Conservation (phyloP, 2,113 vertebrate genomes). For the Lophotis ruficrista region DNA sequence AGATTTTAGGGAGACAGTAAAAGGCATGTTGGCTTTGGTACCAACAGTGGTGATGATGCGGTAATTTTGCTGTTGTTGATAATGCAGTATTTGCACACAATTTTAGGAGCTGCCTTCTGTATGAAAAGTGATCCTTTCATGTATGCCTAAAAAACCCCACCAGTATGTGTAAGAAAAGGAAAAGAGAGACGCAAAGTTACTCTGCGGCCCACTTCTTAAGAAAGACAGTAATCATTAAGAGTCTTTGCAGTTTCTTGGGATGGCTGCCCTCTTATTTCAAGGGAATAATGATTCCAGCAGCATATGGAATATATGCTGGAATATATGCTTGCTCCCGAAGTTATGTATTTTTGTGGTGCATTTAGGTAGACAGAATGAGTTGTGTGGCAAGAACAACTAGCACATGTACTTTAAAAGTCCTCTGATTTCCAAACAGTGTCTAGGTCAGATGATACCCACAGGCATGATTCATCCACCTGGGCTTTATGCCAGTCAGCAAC, state of each 20-base stretch:
- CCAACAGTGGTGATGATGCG: background rate
- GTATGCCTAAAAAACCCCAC: background rate
- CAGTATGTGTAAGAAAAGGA: background rate
- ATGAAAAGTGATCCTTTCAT: background rate
- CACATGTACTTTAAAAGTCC: background rate
- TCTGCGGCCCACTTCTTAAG: background rate
- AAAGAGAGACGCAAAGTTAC: background rate
- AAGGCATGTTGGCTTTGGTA: background rate
- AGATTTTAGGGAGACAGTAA: background rate
- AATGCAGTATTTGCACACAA: background rate
- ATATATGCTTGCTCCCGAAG: background rate
- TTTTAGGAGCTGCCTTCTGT: background rate
- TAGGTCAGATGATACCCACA: constrained; percentile 40
- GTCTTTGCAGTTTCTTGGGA: background rate
- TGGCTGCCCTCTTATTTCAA: background rate
- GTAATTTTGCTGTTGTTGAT: background rate
- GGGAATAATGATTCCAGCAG: background rate
- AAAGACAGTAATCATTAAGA: background rate
- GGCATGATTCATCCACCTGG: constrained; percentile 57
- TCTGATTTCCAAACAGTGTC: constrained; percentile 14
- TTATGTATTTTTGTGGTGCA: background rate
- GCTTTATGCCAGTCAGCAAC: constrained; percentile 45
- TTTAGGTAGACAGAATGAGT: background rate
- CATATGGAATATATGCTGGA: background rate
- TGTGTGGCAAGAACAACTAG: background rate